phyloP scores from a whole-genome alignment of 2,888 invertebrate genomes.

The Stramonita haemastoma region DNA sequence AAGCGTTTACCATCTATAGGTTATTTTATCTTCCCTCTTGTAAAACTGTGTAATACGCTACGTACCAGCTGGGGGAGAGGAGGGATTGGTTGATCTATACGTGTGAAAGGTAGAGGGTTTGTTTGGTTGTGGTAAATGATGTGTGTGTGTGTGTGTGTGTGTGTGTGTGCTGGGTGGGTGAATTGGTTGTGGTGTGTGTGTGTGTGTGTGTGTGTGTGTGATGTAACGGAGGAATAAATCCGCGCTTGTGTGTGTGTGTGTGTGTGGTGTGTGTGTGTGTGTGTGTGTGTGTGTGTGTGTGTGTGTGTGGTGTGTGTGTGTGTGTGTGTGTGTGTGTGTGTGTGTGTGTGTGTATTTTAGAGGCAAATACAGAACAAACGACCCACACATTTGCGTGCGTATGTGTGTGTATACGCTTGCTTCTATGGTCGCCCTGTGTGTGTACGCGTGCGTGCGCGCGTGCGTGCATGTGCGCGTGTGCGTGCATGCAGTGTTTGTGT shows the following conservation, averaged over 20 bases:
- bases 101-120: not conserved
- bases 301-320: too few species aligned
- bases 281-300: too few species aligned
- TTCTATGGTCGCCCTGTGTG: not conserved
- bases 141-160: not conserved
- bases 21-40: too few species aligned
- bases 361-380: too few species aligned
- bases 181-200: not conserved
- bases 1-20: too few species aligned
- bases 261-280: too few species aligned
- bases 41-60: not conserved
- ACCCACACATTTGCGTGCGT: too few species aligned
- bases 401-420: not conserved
- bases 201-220: constrained; percentile 25
- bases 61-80: too few species aligned
- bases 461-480: constrained; percentile 16
- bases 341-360: too few species aligned
- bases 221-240: not conserved
- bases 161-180: not conserved
- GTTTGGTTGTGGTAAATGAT: not conserved
- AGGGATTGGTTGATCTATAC: not conserved
- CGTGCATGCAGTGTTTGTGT: not conserved
- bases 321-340: too few species aligned
- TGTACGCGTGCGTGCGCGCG: not conserved
- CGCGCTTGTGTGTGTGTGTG: too few species aligned